Conservation (phyloP, 2,113 vertebrate genomes). For the Anhinga anhinga region DNA sequence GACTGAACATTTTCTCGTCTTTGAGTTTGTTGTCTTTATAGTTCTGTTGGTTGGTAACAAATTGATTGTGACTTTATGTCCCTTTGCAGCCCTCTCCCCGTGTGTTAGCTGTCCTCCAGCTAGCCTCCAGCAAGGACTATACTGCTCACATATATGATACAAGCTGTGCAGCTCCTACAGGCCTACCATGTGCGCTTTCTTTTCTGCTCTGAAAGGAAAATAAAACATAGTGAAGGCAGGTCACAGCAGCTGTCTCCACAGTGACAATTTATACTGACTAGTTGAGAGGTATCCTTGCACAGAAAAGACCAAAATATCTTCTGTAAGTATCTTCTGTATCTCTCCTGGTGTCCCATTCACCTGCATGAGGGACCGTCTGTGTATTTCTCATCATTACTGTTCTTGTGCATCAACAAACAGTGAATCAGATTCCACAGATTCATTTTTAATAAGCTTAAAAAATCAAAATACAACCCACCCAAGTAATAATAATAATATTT, state of each 20-base stretch:
- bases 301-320: background rate
- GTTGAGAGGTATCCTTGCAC: background rate
- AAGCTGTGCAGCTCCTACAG: background rate
- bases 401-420: background rate
- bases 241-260: background rate
- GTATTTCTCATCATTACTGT: background rate
- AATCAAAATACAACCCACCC: background rate
- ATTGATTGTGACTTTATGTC: background rate
- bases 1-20: background rate
- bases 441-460: background rate
- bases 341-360: background rate
- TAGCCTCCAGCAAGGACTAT: background rate
- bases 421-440: background rate
- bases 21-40: background rate
- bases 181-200: accelerated
- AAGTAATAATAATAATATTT: background rate
- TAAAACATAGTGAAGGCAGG: background rate
- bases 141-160: background rate
- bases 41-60: background rate
- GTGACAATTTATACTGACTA: background rate
- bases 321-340: background rate
- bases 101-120: background rate
- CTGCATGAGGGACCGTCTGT: background rate
- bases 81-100: background rate
- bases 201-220: background rate